These are phyloP conservation scores for Carassius carassius DNA, from an alignment of 2,113 vertebrate species.

Conservation along the genomic window DNA sequence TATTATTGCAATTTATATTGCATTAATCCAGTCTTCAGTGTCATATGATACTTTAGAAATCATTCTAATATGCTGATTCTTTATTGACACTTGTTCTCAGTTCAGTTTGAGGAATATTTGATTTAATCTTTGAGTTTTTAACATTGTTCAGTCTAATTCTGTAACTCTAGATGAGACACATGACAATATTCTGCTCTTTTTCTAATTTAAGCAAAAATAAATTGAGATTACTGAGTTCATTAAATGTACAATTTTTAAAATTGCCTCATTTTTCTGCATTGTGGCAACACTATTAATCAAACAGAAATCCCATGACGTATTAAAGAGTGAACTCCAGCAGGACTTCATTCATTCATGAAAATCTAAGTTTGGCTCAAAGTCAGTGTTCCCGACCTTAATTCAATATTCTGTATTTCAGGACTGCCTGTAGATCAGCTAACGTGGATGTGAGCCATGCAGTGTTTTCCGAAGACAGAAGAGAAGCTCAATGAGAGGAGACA, in stretches of 20 bases:
- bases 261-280: not conserved
- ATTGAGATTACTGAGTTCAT: not conserved
- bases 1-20: not conserved
- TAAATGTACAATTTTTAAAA: too few relatives aligned
- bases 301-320: not conserved
- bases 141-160: too few relatives aligned
- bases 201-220: not conserved
- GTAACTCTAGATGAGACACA: too few relatives aligned
- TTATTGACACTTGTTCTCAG: not conserved
- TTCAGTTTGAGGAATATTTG: not conserved
- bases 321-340: not conserved
- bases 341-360: not conserved
- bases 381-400: not conserved
- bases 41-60: not conserved
- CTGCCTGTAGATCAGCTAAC: not conserved
- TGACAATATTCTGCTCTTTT: too few relatives aligned
- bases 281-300: not conserved
- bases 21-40: not conserved
- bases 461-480: not conserved
- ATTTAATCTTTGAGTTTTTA: too few relatives aligned
- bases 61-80: too few relatives aligned
- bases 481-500: slow-evolving; percentile 10
- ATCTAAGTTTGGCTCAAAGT: slow-evolving; percentile 4
- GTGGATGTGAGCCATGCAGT: not conserved
- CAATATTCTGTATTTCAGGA: not conserved